These are phyloP conservation scores for Drosophila sturtevanti DNA, from an alignment of 1,140 invertebrate genomes.

Conservation along the genomic window DNA sequence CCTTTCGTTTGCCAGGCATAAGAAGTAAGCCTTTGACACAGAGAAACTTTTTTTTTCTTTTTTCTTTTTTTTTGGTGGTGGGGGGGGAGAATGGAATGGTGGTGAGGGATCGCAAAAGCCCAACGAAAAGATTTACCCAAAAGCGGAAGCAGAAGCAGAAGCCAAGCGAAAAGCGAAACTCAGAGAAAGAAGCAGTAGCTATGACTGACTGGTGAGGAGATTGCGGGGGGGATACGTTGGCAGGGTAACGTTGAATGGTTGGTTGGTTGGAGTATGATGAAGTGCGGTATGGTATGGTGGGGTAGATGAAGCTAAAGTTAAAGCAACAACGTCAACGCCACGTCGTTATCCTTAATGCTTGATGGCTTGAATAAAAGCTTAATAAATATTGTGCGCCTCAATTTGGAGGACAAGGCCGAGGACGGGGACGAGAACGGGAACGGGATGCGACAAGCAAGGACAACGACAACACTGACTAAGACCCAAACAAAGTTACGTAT, in stretches of 20 bases:
- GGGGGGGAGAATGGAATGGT: not conserved
- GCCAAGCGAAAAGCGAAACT: not conserved
- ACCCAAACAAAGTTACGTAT: constrained; percentile 24
- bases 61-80: no score
- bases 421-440: not conserved
- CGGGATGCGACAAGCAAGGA: constrained; percentile 1
- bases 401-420: constrained; percentile 37
- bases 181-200: not conserved
- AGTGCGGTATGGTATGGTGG: not conserved
- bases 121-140: constrained; percentile 11
- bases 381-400: constrained; percentile 67
- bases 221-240: not conserved
- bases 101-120: constrained; percentile 8
- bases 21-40: constrained; percentile 3
- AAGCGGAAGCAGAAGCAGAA: constrained; percentile 9
- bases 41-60: not conserved
- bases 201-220: not conserved
- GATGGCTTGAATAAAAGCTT: constrained; percentile 77
- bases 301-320: not conserved
- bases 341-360: constrained; percentile 74
- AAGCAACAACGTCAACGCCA: constrained; percentile 36
- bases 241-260: no score
- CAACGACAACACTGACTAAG: constrained; percentile 32
- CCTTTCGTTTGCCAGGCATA: not conserved
- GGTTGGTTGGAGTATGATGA: not conserved